phyloP scores from a whole-genome alignment of 2,113 vertebrate genomes.

The Dromas ardeola region DNA sequence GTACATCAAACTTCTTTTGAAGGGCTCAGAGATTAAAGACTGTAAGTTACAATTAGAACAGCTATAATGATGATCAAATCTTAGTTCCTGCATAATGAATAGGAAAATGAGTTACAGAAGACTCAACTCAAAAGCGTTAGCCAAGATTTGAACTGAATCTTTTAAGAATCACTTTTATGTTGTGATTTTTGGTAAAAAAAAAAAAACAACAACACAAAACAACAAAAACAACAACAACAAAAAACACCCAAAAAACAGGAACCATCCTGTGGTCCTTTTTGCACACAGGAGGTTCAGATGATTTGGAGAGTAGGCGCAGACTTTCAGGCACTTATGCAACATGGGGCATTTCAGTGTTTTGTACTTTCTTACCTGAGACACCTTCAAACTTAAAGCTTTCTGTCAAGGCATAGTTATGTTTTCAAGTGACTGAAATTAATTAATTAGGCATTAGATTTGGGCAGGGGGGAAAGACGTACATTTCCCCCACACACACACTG shows the following conservation, averaged over 20 bases:
- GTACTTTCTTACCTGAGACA: not conserved
- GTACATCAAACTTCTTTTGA: constrained; percentile 7
- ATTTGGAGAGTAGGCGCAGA: not conserved
- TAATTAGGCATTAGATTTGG: not conserved
- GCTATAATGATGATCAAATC: not conserved
- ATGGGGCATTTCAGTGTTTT: not conserved
- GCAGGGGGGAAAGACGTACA: accelerated
- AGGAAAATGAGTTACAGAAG: not conserved
- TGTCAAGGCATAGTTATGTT: not conserved
- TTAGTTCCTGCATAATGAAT: constrained; percentile 26
- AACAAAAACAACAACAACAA: too few relatives aligned
- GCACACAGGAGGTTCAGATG: not conserved
- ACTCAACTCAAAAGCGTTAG: not conserved
- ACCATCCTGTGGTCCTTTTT: not conserved
- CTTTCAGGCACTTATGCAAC: not conserved
- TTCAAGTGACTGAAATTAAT: not conserved
- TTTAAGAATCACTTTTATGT: not conserved
- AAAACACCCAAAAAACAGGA: too few relatives aligned
- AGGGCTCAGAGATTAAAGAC: constrained; percentile 7
- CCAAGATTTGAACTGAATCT: not conserved
- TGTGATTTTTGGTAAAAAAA: not conserved
- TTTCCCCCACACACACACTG: accelerated
- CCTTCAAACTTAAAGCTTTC: not conserved
- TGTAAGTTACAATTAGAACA: constrained; percentile 21
- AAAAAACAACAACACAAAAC: too few relatives aligned